Evolutionary conservation across 2,888 invertebrate genomes (phyloP), one percentile per base, ranked within the genome.

Genomic region (Cheiracanthium punctorium): DNA sequence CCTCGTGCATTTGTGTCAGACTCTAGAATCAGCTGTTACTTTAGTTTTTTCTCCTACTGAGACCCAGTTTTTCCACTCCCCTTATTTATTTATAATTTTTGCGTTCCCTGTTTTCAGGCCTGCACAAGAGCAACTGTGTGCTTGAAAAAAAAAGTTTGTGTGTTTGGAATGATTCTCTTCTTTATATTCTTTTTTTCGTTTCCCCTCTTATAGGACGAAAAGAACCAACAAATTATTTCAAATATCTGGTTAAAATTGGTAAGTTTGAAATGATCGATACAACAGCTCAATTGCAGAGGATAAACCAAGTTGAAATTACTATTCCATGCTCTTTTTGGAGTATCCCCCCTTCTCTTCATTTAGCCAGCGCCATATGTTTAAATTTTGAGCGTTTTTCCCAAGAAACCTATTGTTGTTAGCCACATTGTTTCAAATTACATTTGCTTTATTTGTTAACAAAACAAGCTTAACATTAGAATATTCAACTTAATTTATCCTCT

Each of bases 211-310:
- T 95, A 97, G 97, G 97, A 98, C 93, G 97, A 97, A 94, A 97
- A 97, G 93, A 97, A 98, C 94, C 97, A 98, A 94, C 95, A 97
- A 93, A 95, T 98, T 92, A 96, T 97, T 92, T 96, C 97, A 91
- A 98, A 97, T 93, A 96, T 97, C 93, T 98, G 98, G 98, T 94
- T 97, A 91, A 97, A 97, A 94, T 94, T 97, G 94, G 97, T 97
- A 93, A 96, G 96, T 95, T 88, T 86, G 71, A 75, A 84, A 80
- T 72, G 33, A 76, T 84, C 71, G 81, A 76, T 84, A 75, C 80
- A 80, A 80, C 30, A 73, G 80, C 81, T 80, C 74, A 84, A 84
- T 74, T 52, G 28, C 24, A 41, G 88, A 88, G 88, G 88, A 88
- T 88, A 88, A 88, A 84, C 58, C 64, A 80, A 80, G 88, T 88